Conservation (phyloP, 2,888 invertebrate genomes). For the Mactromeris polynyma region DNA sequence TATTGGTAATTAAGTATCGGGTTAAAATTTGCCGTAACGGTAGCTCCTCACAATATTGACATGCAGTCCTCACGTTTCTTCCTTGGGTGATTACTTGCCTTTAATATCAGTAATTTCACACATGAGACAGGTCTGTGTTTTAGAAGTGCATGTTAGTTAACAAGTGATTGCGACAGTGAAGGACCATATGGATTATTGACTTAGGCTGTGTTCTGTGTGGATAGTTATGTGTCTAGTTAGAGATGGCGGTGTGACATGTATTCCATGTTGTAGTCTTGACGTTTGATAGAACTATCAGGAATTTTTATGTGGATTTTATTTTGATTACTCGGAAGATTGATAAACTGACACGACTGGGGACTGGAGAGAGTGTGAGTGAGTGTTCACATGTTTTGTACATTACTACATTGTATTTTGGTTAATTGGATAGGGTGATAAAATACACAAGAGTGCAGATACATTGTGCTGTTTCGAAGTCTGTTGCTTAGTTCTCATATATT, state of each 20-base stretch:
- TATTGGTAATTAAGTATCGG: too few species aligned
- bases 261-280: not conserved
- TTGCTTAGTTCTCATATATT: too few species aligned
- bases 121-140: not conserved
- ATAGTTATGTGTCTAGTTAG: not conserved
- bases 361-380: not conserved
- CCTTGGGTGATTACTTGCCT: not conserved
- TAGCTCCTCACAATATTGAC: too few species aligned
- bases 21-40: too few species aligned
- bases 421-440: too few species aligned
- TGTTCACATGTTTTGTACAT: not conserved
- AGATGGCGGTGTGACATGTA: not conserved
- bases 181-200: not conserved
- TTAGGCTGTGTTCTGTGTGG: not conserved
- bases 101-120: not conserved
- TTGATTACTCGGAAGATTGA: not conserved
- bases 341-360: not conserved
- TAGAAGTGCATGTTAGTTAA: not conserved
- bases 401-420: too few species aligned
- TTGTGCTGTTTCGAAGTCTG: too few species aligned
- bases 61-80: too few species aligned
- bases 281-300: not conserved
- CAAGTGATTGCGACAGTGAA: not conserved
- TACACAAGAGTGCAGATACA: too few species aligned
- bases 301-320: not conserved